Evolutionary conservation across 2,888 invertebrate genomes (phyloP).

Genomic region (Anticlea derivata): DNA sequence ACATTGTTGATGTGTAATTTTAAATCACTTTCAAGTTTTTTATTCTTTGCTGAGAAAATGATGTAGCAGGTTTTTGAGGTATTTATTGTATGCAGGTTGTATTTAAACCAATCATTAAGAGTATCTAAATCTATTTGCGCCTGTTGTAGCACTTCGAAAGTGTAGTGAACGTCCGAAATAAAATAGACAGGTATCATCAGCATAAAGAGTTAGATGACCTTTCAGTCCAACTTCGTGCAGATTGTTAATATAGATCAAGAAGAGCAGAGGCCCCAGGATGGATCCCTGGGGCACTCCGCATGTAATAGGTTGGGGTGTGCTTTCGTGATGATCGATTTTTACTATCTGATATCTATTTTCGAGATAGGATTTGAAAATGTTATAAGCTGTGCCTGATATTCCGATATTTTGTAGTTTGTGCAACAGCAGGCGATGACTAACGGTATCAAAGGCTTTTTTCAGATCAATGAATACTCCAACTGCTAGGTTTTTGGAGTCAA

Average conservation of each 20-base stretch:
- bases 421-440: background rate
- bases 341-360: background rate
- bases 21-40: too few species aligned
- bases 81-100: background rate
- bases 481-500: background rate
- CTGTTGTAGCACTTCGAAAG: too few species aligned
- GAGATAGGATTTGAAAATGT: background rate
- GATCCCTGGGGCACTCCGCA: constrained; percentile 22
- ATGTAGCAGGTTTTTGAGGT: too few species aligned
- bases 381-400: background rate
- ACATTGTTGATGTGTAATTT: too few species aligned
- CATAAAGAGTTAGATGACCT: constrained; percentile 21
- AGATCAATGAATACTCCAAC: background rate
- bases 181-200: constrained; percentile 6
- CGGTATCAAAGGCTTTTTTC: background rate
- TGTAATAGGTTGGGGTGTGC: background rate
- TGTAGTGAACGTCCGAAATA: constrained; percentile 14
- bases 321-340: background rate
- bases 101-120: background rate
- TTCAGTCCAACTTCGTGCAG: constrained; percentile 4
- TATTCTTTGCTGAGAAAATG: too few species aligned
- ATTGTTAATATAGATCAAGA: constrained; percentile 19
- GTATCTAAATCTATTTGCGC: background rate
- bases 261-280: constrained; percentile 18
- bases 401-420: background rate